A percentile compares a stretch with the other conserved stretches of the same genome.
phyloP scores from a whole-genome alignment of 2,797 vertebrate species.

The Oceanodroma leucorhoa region DNA sequence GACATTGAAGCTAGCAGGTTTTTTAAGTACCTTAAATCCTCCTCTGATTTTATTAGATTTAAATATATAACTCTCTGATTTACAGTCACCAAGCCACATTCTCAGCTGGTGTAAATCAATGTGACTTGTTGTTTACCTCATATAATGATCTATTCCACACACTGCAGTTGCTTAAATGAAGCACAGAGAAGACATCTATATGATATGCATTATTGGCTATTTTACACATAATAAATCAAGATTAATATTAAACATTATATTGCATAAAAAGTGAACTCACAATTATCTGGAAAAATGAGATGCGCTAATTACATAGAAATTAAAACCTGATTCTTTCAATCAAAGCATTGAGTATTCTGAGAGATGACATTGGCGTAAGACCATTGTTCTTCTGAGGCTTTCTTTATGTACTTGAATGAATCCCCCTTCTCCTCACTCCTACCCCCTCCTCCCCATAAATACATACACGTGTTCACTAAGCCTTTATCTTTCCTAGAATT shows the following conservation, averaged over 20 bases:
- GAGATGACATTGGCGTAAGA: neutral
- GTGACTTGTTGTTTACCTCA: constrained; percentile 14
- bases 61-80: neutral
- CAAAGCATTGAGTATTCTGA: neutral
- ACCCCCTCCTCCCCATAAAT: neutral
- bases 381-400: neutral
- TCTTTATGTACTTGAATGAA: neutral
- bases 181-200: neutral
- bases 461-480: neutral
- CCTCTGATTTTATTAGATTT: neutral
- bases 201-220: neutral
- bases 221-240: neutral
- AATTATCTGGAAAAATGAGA: neutral
- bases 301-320: neutral
- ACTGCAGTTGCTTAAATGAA: neutral
- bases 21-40: neutral
- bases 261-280: neutral
- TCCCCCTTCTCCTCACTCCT: fast-evolving
- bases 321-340: neutral
- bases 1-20: neutral
- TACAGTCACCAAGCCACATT: neutral
- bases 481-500: neutral
- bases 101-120: neutral
- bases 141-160: neutral
- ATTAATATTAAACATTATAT: neutral